Evolutionary conservation across 2,888 invertebrate genomes (phyloP), one percentile per base, ranked within the genome.

Genomic region (Chrysina gloriosa): DNA sequence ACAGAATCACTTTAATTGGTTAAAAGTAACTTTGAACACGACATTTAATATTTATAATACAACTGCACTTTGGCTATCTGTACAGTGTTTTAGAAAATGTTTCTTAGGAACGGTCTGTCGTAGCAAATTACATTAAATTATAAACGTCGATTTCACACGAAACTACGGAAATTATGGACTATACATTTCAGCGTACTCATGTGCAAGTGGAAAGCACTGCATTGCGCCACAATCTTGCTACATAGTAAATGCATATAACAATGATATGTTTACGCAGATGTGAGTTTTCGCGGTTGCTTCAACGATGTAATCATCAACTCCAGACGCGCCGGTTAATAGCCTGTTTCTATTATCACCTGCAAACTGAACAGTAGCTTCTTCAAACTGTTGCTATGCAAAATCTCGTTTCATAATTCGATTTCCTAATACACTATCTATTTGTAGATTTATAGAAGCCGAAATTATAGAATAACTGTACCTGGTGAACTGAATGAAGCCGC

Each of bases 241-340:
- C 29, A 21, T 52, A 31, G 11, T 50, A 48, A n/a, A n/a, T n/a
- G n/a, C 34, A 56, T 50, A 50, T 27, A 23, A 52, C 58, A 58
- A 58, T 58, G 58, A 61, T 61, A 61, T 61, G 58, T 61, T 61
- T 61, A 61, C 58, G 58, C 58, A 61, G 58, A 61, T 27, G 58
- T 61, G 42, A 61, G 58, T 16, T 42, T 42, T 61, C 27, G 42
- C 42, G 42, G 39, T 42, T 16, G 58, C 29, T 27, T 19, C 27
- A 25, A 36, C 56, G 39, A 56, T 25, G 54, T 34, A 21, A 23
- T 56, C 56, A 19, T 23, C 21, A 29, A 61, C 16, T 42, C 42
- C 58, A 61, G 58, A 61, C 42, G 42, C 16, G 42, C 31, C 14
- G 27, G 16, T 29, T 61, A 61, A 61, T 61, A 29, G 27, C 27